A percentile compares a stretch with the other conserved stretches of the same genome.
Evolutionary conservation across 2,113 vertebrate genomes (phyloP).

Genomic region (Dromas ardeola): DNA sequence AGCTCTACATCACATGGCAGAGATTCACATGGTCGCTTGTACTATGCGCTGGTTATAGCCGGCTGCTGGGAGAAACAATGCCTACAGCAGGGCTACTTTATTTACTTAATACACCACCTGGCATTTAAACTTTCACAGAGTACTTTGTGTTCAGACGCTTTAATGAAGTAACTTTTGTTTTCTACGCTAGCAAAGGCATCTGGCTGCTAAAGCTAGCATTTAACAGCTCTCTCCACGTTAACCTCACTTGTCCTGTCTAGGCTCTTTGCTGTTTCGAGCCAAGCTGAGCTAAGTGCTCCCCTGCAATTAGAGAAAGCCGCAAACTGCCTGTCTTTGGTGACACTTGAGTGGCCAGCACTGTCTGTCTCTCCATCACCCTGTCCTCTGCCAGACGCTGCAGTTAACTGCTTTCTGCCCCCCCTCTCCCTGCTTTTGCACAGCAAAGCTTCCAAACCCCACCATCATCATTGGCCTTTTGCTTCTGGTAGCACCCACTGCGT

Average conservation of each 20-base stretch:
- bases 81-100: slow-evolving; percentile 40
- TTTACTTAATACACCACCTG: slow-evolving; percentile 61
- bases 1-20: not conserved
- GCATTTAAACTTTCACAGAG: not conserved
- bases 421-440: not conserved
- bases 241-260: not conserved
- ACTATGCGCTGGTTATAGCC: not conserved
- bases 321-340: not conserved
- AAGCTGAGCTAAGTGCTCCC: not conserved
- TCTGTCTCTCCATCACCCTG: not conserved
- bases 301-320: not conserved
- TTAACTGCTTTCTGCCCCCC: not conserved
- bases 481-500: not conserved
- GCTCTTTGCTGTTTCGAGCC: not conserved
- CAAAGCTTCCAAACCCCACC: not conserved
- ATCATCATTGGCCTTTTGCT: rapidly evolving
- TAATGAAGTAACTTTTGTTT: slow-evolving; percentile 21
- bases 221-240: not conserved
- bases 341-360: not conserved
- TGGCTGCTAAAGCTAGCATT: not conserved
- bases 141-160: slow-evolving; percentile 1
- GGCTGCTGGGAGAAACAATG: slow-evolving; percentile 46
- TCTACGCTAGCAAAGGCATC: not conserved
- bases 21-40: not conserved
- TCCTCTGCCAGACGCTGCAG: not conserved